A percentile compares a stretch with the other conserved stretches of the same genome.
These are phyloP conservation scores for Ailuropoda melanoleuca DNA, from an alignment of 2,113 vertebrate genomes.

Conservation along the genomic window DNA sequence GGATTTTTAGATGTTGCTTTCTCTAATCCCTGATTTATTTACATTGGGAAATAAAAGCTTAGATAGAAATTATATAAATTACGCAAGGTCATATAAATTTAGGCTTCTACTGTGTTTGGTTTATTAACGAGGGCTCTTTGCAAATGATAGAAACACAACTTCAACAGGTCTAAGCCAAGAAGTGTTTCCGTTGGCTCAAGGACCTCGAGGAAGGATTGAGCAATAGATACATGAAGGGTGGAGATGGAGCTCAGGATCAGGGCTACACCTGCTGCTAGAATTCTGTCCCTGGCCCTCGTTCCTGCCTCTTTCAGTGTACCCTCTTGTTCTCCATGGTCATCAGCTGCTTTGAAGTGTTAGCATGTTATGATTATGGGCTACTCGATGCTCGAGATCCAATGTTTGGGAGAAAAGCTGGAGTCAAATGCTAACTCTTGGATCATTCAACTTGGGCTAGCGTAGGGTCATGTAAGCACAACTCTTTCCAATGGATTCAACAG, in stretches of 20 bases:
- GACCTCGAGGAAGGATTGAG: background rate
- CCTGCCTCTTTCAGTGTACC: background rate
- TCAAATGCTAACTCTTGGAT: background rate
- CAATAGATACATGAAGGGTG: rapidly evolving
- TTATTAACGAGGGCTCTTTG: background rate
- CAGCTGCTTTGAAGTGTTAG: background rate
- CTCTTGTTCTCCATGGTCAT: background rate
- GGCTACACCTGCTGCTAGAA: no score
- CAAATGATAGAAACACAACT: background rate
- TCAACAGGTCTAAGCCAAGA: background rate
- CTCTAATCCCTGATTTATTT: background rate
- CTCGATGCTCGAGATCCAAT: background rate
- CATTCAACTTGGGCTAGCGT: background rate
- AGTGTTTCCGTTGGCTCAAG: background rate
- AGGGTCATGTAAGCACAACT: background rate
- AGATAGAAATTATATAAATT: background rate
- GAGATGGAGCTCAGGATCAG: background rate
- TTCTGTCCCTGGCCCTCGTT: background rate
- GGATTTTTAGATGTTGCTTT: background rate
- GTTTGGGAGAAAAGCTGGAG: background rate
- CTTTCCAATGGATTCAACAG: background rate
- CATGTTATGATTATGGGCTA: background rate
- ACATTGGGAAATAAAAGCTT: background rate
- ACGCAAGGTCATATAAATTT: background rate
- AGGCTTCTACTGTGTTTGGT: background rate